Evolutionary conservation across 2,888 invertebrate species (phyloP).

Genomic region (Druceiella hillmani): DNA sequence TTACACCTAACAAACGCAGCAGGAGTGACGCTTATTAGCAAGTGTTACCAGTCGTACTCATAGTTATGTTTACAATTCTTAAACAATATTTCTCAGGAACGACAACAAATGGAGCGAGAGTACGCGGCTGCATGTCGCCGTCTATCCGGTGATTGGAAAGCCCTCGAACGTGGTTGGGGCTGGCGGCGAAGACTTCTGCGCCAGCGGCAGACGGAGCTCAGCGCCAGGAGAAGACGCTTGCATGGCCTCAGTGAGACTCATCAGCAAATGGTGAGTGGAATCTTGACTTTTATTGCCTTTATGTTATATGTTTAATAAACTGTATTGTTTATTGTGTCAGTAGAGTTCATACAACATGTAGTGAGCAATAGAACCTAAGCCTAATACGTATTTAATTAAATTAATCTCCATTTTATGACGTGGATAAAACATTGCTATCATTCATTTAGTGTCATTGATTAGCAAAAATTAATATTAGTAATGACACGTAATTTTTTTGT

Average conservation of each 20-base stretch:
- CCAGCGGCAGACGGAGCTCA: constrained; percentile 52
- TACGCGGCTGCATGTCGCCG: constrained; percentile 61
- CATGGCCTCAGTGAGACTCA: constrained; percentile 46
- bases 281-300: constrained; percentile 32
- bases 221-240: constrained; percentile 45
- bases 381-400: constrained; percentile 1
- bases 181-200: constrained; percentile 54
- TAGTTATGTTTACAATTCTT: too few relatives aligned
- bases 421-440: too few relatives aligned
- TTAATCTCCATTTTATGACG: too few relatives aligned
- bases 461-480: too few relatives aligned
- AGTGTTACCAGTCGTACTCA: too few relatives aligned
- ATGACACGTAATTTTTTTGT: too few relatives aligned
- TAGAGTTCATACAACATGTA: too few relatives aligned
- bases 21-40: too few relatives aligned
- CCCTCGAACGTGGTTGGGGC: constrained; percentile 57
- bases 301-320: constrained; percentile 1
- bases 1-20: too few relatives aligned
- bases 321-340: not conserved
- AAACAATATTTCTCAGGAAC: constrained; percentile 47
- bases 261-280: constrained; percentile 45
- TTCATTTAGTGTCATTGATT: too few relatives aligned
- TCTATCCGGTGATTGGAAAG: constrained; percentile 50
- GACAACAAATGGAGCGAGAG: constrained; percentile 58
- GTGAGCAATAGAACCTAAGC: too few relatives aligned